Evolutionary conservation across 2,113 vertebrate species (phyloP), one percentile per base, ranked within the genome.

Genomic region (Argyrosomus japonicus): DNA sequence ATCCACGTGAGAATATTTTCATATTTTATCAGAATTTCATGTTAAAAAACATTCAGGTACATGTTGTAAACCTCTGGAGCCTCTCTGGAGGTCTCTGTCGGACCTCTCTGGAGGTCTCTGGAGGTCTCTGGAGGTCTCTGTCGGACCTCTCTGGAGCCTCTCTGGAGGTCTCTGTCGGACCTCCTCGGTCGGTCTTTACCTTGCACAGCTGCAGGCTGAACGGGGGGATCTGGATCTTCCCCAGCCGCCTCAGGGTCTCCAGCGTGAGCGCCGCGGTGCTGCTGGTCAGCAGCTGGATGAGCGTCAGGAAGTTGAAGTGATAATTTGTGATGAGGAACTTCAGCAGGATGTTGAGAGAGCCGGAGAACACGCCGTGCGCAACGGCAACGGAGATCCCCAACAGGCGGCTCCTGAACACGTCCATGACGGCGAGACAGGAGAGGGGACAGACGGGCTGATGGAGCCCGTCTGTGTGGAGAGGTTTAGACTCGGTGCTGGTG

Each of bases 201-300:
- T 97, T 97, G 85, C 95, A 96, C 72, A 99, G 95, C 86, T 95
- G 91, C 50, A 95, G 63, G 88, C 96, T 96, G 95, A 97, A 97
- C 17, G 97, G 94, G 5, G 97, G 97, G 81, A 99, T 91, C 1
- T 95, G 89, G 14, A 98, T 92, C 85, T 93, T 93, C 1, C 97
- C 97, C 36, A 95, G 88, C 78, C 97, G 94, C 80, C 98, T 86
- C 71, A 98, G 96, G 40, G 94, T 75, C 92, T 98, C 97, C 90
- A 99, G 95, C 14, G 94, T 96, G 79, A 98, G 88, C 75, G 96
- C 97, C 68, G 98, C 96, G 1, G 95, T 94, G 93, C 93, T 91
- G 94, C 97, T 97, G 94, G 97, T 98, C 80, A 97, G 94, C 82
- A 95, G 97, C 97, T 99, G 98, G 92, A 99, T 95, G 88, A 99